These are phyloP conservation scores for Halichondria panicea DNA, from an alignment of 37 sponge, comb jelly and placozoan species.

Conservation along the genomic window DNA sequence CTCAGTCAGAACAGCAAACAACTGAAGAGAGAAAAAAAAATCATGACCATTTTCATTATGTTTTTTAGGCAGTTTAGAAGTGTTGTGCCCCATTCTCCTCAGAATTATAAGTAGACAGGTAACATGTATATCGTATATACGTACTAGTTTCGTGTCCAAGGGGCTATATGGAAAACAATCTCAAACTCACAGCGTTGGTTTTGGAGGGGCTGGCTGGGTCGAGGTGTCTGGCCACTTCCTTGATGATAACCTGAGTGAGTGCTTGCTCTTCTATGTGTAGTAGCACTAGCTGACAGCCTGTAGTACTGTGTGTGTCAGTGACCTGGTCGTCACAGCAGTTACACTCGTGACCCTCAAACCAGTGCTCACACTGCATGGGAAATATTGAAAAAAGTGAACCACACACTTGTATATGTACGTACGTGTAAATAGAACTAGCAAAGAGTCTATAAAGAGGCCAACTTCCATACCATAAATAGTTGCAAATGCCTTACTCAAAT, in stretches of 20 bases:
- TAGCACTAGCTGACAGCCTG: constrained; percentile 31
- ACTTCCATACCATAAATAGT: no score
- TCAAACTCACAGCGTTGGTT: constrained; percentile 27
- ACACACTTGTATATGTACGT: background rate
- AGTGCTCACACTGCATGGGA: constrained; percentile 1
- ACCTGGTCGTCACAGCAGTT: constrained; percentile 4
- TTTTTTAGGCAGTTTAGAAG: no score
- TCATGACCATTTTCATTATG: background rate
- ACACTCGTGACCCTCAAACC: constrained; percentile 1
- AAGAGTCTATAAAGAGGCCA: no score
- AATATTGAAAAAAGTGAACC: background rate
- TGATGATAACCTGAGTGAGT: constrained; percentile 61
- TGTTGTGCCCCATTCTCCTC: no score
- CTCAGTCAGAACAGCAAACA: constrained; percentile 20
- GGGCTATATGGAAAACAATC: background rate
- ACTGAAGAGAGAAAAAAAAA: constrained; percentile 17
- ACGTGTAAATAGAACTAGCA: no score
- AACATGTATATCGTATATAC: background rate
- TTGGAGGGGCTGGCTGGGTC: constrained; percentile 26
- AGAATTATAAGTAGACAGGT: background rate
- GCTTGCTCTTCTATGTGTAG: constrained; percentile 83
- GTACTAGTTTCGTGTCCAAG: background rate
- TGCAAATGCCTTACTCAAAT: no score
- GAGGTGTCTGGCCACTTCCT: constrained; percentile 38
- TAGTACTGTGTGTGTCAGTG: background rate